phyloP scores from a whole-genome alignment of 1,140 invertebrate genomes.

The Gyrodactylus salaris region DNA sequence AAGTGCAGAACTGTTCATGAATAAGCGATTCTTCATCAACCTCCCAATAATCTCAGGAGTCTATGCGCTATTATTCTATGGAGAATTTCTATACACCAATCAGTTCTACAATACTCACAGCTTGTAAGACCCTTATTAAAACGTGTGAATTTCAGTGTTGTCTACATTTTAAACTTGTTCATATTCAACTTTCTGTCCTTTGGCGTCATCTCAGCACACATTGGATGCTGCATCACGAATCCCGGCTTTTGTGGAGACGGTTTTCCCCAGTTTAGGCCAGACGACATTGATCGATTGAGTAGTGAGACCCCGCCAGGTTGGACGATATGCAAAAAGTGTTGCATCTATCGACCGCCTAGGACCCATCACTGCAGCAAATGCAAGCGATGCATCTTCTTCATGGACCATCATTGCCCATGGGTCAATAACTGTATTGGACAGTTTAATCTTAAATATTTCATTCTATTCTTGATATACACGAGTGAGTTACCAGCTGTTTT shows the following conservation, averaged over 20 bases:
- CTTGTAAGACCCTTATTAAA: background rate
- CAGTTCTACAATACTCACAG: background rate
- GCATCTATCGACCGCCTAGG: constrained; percentile 43
- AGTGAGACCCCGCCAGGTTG: constrained; percentile 27
- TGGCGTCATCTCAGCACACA: background rate
- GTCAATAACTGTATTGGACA: constrained; percentile 74
- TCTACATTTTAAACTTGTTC: background rate
- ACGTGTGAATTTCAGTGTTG: background rate
- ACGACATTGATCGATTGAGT: background rate
- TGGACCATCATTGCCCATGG: constrained; percentile 68
- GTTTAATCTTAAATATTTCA: constrained; percentile 63
- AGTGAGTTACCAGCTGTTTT: no score
- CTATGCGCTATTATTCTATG: background rate
- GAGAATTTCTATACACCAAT: background rate
- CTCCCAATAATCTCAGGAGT: background rate
- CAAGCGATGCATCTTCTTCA: constrained; percentile 42
- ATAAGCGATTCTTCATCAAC: background rate
- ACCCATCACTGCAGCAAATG: constrained; percentile 62
- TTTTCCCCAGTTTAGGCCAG: background rate
- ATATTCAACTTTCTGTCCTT: background rate
- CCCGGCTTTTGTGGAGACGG: background rate
- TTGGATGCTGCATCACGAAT: background rate
- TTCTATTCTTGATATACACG: constrained; percentile 31
- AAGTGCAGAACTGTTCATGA: no score
- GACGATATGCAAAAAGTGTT: constrained; percentile 47